Evolutionary conservation across 2,888 invertebrate species (phyloP), one percentile per base, ranked within the genome.

Genomic region (Tholera decimalis): DNA sequence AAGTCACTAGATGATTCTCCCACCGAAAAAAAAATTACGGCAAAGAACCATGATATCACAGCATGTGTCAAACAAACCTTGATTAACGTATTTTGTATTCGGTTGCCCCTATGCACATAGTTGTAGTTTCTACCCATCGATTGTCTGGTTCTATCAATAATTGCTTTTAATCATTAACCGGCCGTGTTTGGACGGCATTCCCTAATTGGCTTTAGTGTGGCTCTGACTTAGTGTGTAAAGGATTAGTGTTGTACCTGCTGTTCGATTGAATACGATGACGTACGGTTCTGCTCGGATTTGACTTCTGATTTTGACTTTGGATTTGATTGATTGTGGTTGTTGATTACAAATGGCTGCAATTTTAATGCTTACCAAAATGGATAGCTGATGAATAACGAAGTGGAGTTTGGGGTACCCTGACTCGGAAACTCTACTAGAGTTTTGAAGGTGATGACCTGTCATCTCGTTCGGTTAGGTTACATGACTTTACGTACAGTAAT

Each of bases 121-220:
- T 7, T 37, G 18, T 44, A 18, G 8, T 13, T 37, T 49, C 59
- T 39, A 44, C 37, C 30, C 13, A 68, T 60, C 46, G 64, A 74
- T 71, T 74, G 70, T 79, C 74, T 62, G 58, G 50, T 71, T 82
- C 82, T 79, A 88, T 85, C 85, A 86, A 88, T 88, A 88, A 88
- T 86, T 83, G 85, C 86, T 84, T 85, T 85, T 86, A 84, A 88
- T 88, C 82, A 88, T 88, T 84, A 87, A 80, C 82, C 66, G 66
- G 70, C 72, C 66, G 59, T 86, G 88, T 88, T 88, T 87, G 84
- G 65, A 81, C 81, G 68, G 61, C 59, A 71, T 71, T 68, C 73
- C 50, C 82, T 82, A 83, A 83, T 83, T 83, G 83, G 82, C 83
- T 83, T 83, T 75, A 64, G 68, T 69, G 55, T 60, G 57, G 55